Evolutionary conservation across 2,113 vertebrate genomes (phyloP), one percentile per base, ranked within the genome.

Genomic region (Lophotis ruficrista): DNA sequence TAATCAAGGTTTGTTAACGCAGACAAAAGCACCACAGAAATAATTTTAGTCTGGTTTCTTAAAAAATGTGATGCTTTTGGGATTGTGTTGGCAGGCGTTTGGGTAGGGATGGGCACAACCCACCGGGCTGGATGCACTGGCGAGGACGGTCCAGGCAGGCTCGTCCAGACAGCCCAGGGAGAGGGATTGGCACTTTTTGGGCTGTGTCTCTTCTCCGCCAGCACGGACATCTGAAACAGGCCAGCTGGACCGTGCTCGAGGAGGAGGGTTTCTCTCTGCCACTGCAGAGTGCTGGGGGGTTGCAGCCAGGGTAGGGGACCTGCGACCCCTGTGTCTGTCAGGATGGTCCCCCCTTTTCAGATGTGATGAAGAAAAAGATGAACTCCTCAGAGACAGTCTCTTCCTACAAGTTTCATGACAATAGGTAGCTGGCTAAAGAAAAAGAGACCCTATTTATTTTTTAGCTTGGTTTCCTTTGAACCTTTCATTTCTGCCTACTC

Each of bases 81-180:
- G 48, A 47, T 72, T 8, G 1, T 16, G 22, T 68, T 20, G 18
- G 66, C 14, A 41, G 25, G 7, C 2, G 7, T 73, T 81, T 2
- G 3, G 33, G 56, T 38, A 35, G 50, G 35, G 33, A 69, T 16
- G 24, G 41, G 38, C 27, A 53, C 12, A 25, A 25, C 37, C 24
- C 41, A 47, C 4, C 0, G 2, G 60, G 27, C 50, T 79, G 0
- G 0, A 51, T 41, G 53, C 28, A 25, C 9, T 2, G 5, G 7
- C 2, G 3, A 24, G 77, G 79, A 30, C 0, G 2, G 41, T 53
- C 61, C 65, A 85, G 35, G 12, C 13, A 41, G 38, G 12, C 16
- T 70, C 14, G 33, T 31, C 41, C 41, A 43, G 41, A 24, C 14
- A 69, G 64, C 8, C 12, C 33, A 17, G 22, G 28, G 54, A 87